These are phyloP conservation scores for Tarsius wallacei DNA, from an alignment of 2,797 vertebrate species.

Conservation along the genomic window DNA sequence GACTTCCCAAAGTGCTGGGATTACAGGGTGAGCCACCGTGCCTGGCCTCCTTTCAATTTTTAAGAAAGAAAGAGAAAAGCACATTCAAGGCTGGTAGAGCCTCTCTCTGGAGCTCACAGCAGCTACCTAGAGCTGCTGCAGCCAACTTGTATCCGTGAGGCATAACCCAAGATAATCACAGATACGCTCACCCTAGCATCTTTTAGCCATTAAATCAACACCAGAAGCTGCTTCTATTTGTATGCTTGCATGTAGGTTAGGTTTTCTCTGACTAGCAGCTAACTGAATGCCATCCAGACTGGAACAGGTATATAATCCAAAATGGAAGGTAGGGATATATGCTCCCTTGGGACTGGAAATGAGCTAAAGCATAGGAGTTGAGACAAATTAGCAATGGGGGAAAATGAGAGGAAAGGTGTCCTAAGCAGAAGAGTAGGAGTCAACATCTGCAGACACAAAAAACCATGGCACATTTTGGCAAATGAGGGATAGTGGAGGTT, in stretches of 20 bases:
- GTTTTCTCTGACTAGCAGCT: background rate
- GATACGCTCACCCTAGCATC: background rate
- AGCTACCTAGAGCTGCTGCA: background rate
- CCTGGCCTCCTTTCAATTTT: background rate
- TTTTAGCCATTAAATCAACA: background rate
- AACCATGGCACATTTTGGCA: background rate
- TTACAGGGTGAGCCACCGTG: too few species aligned
- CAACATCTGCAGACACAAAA: background rate
- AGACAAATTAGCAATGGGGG: background rate
- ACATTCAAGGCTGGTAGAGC: background rate
- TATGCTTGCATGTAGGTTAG: background rate
- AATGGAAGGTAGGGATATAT: background rate
- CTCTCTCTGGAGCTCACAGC: background rate
- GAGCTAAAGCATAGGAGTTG: background rate
- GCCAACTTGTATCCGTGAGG: background rate
- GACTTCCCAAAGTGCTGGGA: too few species aligned
- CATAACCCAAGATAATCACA: background rate
- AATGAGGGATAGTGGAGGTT: background rate
- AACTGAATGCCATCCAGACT: background rate
- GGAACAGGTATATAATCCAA: too few species aligned
- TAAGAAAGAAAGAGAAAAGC: background rate
- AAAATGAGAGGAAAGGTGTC: background rate
- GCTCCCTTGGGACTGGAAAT: background rate
- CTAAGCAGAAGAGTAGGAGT: background rate
- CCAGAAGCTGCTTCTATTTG: background rate